Evolutionary conservation across 2,888 invertebrate genomes (phyloP).

Genomic region (Ceriagrion tenellum): DNA sequence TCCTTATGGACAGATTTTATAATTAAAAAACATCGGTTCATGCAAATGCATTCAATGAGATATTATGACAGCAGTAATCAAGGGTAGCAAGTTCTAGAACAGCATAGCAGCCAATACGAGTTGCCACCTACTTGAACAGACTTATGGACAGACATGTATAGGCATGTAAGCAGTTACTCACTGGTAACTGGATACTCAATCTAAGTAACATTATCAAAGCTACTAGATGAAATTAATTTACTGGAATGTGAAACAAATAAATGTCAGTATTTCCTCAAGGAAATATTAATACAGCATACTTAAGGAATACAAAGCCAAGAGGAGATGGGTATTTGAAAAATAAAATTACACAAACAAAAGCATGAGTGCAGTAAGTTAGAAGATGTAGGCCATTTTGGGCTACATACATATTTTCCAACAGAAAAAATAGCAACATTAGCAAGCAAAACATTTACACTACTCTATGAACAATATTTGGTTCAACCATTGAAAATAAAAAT

Average conservation of each 20-base stretch:
- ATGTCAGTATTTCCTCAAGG: background rate
- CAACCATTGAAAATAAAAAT: background rate
- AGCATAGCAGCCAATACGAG: background rate
- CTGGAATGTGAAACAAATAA: background rate
- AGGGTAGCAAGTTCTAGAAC: background rate
- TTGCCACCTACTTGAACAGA: background rate
- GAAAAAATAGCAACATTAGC: background rate
- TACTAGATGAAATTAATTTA: background rate
- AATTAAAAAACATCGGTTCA: too few relatives aligned
- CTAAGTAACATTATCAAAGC: background rate
- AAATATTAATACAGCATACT: background rate
- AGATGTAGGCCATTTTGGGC: background rate
- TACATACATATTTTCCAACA: background rate
- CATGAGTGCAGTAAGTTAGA: background rate
- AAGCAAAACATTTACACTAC: background rate
- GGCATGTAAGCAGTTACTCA: background rate
- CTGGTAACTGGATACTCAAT: background rate
- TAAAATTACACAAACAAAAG: background rate
- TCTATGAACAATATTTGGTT: background rate
- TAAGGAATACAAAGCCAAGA: background rate
- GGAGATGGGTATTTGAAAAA: background rate
- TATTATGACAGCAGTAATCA: background rate
- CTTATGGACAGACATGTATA: conserved; percentile 20
- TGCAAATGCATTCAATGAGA: too few relatives aligned
- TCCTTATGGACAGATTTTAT: too few relatives aligned